Conservation (phyloP, 2,113 vertebrate species). For the Anhinga rufa region DNA sequence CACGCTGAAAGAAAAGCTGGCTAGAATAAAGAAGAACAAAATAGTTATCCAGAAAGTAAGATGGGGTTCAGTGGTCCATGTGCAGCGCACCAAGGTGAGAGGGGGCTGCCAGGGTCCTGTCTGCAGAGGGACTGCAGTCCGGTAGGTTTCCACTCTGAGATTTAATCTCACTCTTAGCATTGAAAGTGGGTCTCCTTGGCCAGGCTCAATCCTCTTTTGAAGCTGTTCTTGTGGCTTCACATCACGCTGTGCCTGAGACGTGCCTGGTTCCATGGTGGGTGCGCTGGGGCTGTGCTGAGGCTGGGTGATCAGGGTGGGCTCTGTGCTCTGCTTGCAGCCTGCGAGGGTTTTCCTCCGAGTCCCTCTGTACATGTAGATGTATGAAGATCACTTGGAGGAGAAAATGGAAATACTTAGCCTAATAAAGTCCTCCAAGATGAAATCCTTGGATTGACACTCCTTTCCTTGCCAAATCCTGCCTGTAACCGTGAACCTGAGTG, state of each 20-base stretch:
- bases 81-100: background rate
- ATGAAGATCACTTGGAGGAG: background rate
- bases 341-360: background rate
- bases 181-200: background rate
- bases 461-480: background rate
- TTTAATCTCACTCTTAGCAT: fast-evolving
- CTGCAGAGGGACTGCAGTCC: background rate
- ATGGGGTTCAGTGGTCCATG: background rate
- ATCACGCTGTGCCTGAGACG: fast-evolving
- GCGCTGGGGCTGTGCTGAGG: background rate
- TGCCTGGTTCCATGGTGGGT: fast-evolving
- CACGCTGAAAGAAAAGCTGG: background rate
- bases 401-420: background rate
- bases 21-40: background rate
- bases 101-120: background rate
- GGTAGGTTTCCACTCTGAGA: too few relatives aligned
- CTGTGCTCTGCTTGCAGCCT: background rate
- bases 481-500: background rate
- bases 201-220: fast-evolving
- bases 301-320: background rate
- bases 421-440: background rate
- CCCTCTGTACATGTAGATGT: fast-evolving
- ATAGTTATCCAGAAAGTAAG: background rate
- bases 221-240: background rate
- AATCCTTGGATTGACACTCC: background rate